Percentiles rank a stretch among this genome's conserved stretches.
Evolutionary conservation across 2,888 invertebrate species (phyloP).

Genomic region (Drosophila mimica): DNA sequence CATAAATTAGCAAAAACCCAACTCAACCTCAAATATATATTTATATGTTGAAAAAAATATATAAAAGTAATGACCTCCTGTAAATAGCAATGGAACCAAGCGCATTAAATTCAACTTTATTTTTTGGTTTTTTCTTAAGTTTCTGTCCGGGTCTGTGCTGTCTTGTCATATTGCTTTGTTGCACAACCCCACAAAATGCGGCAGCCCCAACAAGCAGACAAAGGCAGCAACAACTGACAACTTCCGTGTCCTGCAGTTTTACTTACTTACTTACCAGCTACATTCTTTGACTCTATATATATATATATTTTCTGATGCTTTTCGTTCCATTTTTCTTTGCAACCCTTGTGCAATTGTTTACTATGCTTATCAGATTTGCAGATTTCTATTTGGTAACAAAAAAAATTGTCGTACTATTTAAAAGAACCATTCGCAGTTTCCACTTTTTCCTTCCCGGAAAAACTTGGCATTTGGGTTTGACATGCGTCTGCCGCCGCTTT

Average conservation of each 20-base stretch:
- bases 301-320: neutral
- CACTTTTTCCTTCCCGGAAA: neutral
- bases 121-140: conserved; percentile 25
- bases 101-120: conserved; percentile 56
- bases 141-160: conserved; percentile 14
- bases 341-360: conserved; percentile 67
- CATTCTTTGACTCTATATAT: conserved; percentile 22
- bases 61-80: conserved; percentile 15
- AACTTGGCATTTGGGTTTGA: conserved; percentile 45
- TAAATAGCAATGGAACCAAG: conserved; percentile 17
- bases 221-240: conserved; percentile 53
- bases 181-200: conserved; percentile 1
- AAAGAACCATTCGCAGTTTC: conserved; percentile 21
- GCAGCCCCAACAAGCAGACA: conserved; percentile 26
- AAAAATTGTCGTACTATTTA: conserved; percentile 44
- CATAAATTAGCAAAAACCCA: conserved; percentile 42
- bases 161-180: conserved; percentile 7
- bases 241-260: conserved; percentile 44
- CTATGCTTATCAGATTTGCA: conserved; percentile 68
- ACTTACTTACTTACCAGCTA: conserved; percentile 17
- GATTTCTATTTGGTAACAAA: conserved; percentile 44
- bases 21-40: conserved; percentile 7
- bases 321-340: neutral
- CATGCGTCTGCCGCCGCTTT: conserved; percentile 42
- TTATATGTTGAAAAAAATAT: conserved; percentile 1